phyloP scores from a whole-genome alignment of 1,140 invertebrate species.

The Sycobia sp. region DNA sequence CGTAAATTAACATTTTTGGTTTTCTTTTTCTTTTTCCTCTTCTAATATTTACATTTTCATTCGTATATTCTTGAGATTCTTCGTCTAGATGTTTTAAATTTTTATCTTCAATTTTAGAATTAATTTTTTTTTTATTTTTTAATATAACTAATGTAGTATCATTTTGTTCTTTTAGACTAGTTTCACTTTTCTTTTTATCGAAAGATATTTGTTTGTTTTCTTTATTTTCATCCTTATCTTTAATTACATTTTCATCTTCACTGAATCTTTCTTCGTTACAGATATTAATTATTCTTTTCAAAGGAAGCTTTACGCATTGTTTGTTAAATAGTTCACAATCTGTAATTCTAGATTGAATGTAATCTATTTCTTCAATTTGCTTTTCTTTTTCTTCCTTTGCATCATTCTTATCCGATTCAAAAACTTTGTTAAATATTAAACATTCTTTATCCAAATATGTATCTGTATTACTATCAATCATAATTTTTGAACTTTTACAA shows the following conservation, averaged over 20 bases:
- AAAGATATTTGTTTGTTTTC: slow-evolving; percentile 12
- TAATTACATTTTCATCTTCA: background rate
- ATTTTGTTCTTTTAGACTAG: background rate
- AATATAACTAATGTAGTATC: background rate
- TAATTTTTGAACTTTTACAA: too few species aligned
- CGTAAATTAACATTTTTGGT: slow-evolving; percentile 2
- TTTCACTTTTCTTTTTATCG: slow-evolving; percentile 5
- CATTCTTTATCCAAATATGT: too few species aligned
- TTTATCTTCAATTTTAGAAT: too few species aligned
- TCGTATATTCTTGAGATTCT: too few species aligned
- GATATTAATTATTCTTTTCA: slow-evolving; percentile 2
- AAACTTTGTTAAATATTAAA: too few species aligned
- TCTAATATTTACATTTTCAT: too few species aligned
- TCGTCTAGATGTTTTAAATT: too few species aligned
- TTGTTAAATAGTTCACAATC: background rate
- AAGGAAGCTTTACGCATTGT: background rate
- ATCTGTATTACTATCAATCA: too few species aligned
- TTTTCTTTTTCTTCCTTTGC: background rate
- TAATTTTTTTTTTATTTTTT: too few species aligned
- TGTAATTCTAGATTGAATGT: slow-evolving; percentile 2
- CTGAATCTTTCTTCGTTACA: background rate
- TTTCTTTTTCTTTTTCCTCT: slow-evolving; percentile 13
- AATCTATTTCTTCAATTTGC: slow-evolving; percentile 1
- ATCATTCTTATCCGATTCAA: background rate
- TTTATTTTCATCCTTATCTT: slow-evolving; percentile 18